Evolutionary conservation across 2,888 invertebrate genomes (phyloP).

Genomic region (Aricia artaxerxes): DNA sequence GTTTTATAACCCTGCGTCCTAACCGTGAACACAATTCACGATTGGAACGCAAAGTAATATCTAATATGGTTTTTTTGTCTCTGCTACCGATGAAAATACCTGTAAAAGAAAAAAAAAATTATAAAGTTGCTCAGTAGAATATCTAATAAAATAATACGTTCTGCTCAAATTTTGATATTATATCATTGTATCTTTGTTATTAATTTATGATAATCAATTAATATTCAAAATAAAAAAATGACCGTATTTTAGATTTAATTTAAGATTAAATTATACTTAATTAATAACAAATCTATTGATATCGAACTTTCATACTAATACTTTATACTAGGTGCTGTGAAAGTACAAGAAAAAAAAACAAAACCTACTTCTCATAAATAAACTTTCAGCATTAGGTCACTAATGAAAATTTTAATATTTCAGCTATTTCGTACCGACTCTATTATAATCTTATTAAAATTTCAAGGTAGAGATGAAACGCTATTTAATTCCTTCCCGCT

Average conservation of each 20-base stretch:
- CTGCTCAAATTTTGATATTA: neutral
- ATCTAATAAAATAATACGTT: too few relatives aligned
- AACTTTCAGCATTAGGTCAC: neutral
- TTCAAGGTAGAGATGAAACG: neutral
- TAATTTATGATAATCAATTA: too few relatives aligned
- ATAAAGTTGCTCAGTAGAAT: neutral
- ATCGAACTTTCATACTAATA: too few relatives aligned
- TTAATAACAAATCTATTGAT: too few relatives aligned
- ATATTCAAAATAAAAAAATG: too few relatives aligned
- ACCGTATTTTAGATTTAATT: too few relatives aligned
- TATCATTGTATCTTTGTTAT: neutral
- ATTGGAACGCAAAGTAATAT: slow-evolving; percentile 21
- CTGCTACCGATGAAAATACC: neutral
- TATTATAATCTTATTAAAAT: slow-evolving; percentile 17
- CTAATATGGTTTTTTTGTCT: neutral
- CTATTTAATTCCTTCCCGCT: neutral
- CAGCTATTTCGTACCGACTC: neutral
- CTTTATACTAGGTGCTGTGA: too few relatives aligned
- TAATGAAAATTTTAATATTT: slow-evolving; percentile 12
- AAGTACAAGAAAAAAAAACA: too few relatives aligned
- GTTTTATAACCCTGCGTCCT: slow-evolving; percentile 29
- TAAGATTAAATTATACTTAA: too few relatives aligned
- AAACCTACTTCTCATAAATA: neutral
- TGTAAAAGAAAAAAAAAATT: slow-evolving; percentile 14
- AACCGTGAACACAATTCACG: slow-evolving; percentile 21